Percentiles rank a stretch among this genome's conserved stretches.
These are phyloP conservation scores for cattle (Bos taurus) DNA, from an alignment of 2,113 vertebrate genomes.

Conservation along the genomic window DNA sequence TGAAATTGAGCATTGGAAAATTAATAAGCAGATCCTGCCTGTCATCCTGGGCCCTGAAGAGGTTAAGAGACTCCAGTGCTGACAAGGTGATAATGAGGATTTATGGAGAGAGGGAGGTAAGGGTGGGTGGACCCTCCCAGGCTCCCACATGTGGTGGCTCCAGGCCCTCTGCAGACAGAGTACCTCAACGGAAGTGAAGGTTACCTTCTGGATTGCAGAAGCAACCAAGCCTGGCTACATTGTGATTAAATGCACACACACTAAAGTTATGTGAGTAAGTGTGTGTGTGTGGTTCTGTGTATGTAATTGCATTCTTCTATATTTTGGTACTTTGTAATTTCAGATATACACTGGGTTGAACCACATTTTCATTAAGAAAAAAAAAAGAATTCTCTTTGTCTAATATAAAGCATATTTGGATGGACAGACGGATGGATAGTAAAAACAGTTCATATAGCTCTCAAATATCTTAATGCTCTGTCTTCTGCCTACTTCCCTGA, in stretches of 20 bases:
- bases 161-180: background rate
- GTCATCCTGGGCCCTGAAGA: background rate
- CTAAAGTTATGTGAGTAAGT: background rate
- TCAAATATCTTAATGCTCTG: background rate
- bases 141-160: slow-evolving; percentile 9
- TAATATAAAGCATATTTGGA: background rate
- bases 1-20: background rate
- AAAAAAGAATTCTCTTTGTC: background rate
- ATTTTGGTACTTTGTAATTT: background rate
- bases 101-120: slow-evolving; percentile 52
- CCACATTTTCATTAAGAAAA: background rate
- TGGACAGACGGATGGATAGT: background rate
- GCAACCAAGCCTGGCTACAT: background rate
- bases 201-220: background rate
- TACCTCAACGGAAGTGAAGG: background rate
- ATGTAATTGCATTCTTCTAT: background rate
- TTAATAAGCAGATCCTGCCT: background rate
- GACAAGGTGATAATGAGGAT: slow-evolving; percentile 60
- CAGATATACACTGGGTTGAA: background rate
- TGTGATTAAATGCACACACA: background rate
- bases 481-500: background rate
- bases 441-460: background rate
- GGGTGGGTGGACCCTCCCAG: background rate
- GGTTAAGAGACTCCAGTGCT: slow-evolving; percentile 38
- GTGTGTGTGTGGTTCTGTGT: background rate